Percentiles rank a stretch among this genome's conserved stretches.
Conservation (phyloP, 1,140 invertebrate species). For the Caenorhabditis remanei region DNA sequence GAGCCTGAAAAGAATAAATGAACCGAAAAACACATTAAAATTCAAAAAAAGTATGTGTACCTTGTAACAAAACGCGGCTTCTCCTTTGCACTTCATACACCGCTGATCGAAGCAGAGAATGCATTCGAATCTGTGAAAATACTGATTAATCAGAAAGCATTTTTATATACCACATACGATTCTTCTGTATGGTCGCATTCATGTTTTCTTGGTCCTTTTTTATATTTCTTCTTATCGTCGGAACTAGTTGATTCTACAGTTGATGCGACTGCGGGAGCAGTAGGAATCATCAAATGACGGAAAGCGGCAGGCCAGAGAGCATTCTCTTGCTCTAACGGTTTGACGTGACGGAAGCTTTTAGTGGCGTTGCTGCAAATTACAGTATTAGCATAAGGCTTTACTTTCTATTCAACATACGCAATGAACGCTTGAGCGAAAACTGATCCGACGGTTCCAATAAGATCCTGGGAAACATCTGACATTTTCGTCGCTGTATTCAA, state of each 20-base stretch:
- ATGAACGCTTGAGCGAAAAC: conserved; percentile 28
- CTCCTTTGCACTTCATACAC: conserved; percentile 20
- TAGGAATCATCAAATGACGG: conserved; percentile 12
- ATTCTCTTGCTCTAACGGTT: not conserved
- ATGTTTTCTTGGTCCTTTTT: not conserved
- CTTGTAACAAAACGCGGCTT: conserved; percentile 34
- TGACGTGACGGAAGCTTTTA: conserved; percentile 38
- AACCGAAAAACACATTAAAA: not conserved
- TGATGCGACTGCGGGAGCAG: not conserved
- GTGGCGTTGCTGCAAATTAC: not conserved
- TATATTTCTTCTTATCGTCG: not conserved
- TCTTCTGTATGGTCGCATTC: conserved; percentile 37
- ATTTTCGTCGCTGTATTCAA: not conserved
- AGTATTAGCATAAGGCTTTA: not conserved
- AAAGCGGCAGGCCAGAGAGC: not conserved
- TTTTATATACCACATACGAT: not conserved
- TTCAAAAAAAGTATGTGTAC: not conserved
- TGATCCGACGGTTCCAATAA: not conserved
- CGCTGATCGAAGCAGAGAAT: conserved; percentile 36
- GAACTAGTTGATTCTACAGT: not conserved
- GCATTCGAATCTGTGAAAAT: conserved; percentile 34
- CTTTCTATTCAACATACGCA: not conserved
- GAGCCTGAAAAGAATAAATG: not conserved
- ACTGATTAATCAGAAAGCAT: not conserved
- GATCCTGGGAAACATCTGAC: conserved; percentile 1